Evolutionary conservation across 2,888 invertebrate genomes (phyloP).

Genomic region (Acutogordius australiensis): DNA sequence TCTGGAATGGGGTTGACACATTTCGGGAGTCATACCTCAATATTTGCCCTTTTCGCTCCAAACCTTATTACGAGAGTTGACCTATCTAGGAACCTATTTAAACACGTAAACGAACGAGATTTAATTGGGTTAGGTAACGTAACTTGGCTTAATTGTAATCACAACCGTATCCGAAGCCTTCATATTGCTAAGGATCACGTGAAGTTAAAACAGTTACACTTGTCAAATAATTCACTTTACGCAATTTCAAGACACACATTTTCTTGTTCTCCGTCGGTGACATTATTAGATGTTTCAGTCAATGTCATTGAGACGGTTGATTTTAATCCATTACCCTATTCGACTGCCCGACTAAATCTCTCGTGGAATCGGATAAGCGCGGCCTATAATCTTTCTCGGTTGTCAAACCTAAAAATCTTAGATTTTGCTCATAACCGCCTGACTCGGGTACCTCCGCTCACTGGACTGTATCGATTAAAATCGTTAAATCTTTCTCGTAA

Average conservation of each 20-base stretch:
- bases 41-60: background rate
- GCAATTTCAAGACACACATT: background rate
- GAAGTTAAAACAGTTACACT: background rate
- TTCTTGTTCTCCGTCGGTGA: background rate
- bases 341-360: background rate
- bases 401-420: background rate
- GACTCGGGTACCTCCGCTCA: background rate
- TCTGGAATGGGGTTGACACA: background rate
- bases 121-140: background rate
- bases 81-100: background rate
- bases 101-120: background rate
- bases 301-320: background rate
- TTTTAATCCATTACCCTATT: background rate
- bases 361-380: background rate
- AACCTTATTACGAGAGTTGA: background rate
- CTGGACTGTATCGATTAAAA: background rate
- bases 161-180: background rate
- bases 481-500: background rate
- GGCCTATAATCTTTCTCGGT: background rate
- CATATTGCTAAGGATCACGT: background rate
- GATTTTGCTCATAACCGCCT: background rate
- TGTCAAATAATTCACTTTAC: background rate
- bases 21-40: background rate
- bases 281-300: background rate
- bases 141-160: background rate